These are phyloP conservation scores for Dryobotodes eremita DNA, from an alignment of 2,888 invertebrate species.

Conservation along the genomic window DNA sequence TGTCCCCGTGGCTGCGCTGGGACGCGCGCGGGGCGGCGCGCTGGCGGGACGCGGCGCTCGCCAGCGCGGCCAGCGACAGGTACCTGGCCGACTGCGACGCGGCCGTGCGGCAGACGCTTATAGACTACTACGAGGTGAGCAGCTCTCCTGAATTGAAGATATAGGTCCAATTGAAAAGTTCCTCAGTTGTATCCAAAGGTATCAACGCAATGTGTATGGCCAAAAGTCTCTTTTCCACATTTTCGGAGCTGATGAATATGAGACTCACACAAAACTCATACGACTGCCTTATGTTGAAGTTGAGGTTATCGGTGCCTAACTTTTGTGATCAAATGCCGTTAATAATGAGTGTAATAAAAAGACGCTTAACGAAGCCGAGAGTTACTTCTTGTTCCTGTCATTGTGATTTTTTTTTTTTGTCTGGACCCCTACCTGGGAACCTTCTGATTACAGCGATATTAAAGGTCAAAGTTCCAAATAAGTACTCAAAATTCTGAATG, in stretches of 20 bases:
- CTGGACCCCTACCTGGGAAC: not conserved
- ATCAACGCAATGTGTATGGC: not conserved
- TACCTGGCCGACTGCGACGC: too few species aligned
- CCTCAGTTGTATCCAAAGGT: not conserved
- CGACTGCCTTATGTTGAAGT: not conserved
- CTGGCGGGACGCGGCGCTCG: constrained; percentile 76
- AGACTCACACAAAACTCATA: not conserved
- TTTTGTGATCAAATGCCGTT: not conserved
- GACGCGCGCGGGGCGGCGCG: constrained; percentile 88
- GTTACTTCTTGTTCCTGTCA: not conserved
- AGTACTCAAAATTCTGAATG: too few species aligned
- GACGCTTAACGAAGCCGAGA: not conserved
- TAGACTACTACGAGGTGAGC: constrained; percentile 84
- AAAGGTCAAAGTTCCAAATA: not conserved
- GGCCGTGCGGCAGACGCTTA: too few species aligned
- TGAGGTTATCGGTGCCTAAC: not conserved
- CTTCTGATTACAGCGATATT: not conserved
- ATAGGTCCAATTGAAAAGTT: not conserved
- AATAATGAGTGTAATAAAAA: not conserved
- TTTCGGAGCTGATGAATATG: not conserved
- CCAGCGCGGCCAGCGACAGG: too few species aligned
- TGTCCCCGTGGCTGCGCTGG: constrained; percentile 90
- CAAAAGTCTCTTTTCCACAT: not conserved
- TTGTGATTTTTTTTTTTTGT: not conserved
- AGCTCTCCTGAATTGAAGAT: not conserved